Evolutionary conservation across 1,140 invertebrate species (phyloP), one percentile per base, ranked within the genome.

Genomic region (Pseudomyrmex flavicornis): DNA sequence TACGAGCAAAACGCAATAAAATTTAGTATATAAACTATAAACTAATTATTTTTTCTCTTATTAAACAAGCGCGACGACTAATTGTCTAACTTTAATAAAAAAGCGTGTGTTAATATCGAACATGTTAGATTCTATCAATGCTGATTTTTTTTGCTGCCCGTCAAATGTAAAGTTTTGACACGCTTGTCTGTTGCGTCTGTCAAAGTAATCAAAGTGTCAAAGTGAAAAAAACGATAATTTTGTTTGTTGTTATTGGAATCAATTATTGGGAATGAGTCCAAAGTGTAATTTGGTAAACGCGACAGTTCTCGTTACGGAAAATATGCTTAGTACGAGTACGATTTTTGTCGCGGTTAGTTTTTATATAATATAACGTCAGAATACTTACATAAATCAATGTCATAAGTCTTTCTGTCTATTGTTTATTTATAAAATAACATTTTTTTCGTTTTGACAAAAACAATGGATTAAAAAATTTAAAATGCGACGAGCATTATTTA

Each of bases 21-120:
- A 9, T 17, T 85, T 58, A 44, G 70, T 85, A 52, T 85, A 66
- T 83, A 86, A 66, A 35, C 26, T 35, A 35, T 35, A 35, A 35
- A 7, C 4, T 35, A 7, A 35, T 35, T 35, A 35, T 7, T 35
- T 35, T 35, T 35, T 35, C 5, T 35, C 35, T 35, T 0, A 35
- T 35, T 7, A 7, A 35, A 35, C 35, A 35, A 35, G 35, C 35
- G 35, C 35, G 35, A 35, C 35, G 35, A 35, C 35, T 7, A 35
- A 35, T 35, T 35, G 5, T 35, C 35, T 35, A 5, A 7, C 5
- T 35, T 0, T 35, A 7, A 35, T 35, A 35, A 35, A 35, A 35
- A 35, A 35, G 35, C 35, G 35, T 7, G 5, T 35, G 5, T 35
- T 35, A 35, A 35, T 1, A 35, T 35, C 5, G 35, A 35, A 35